Percentiles rank a stretch among this genome's conserved stretches.
Evolutionary conservation across 2,797 vertebrate genomes (phyloP).

Genomic region (Prunella strophiata): DNA sequence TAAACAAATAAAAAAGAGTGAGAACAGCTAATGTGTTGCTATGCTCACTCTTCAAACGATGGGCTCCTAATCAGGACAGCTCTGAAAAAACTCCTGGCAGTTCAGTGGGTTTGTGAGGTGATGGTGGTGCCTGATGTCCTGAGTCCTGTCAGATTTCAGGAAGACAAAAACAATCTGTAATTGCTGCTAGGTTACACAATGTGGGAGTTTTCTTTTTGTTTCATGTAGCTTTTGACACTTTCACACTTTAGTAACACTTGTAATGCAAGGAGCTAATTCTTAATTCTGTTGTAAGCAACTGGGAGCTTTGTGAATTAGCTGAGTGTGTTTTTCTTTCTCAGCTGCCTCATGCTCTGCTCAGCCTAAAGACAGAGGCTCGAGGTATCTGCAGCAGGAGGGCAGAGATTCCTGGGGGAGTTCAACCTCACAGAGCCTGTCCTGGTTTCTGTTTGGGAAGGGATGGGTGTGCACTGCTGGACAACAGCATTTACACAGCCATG

Average conservation of each 20-base stretch:
- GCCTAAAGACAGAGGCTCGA: not conserved
- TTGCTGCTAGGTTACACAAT: not conserved
- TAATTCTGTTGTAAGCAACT: not conserved
- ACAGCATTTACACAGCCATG: not conserved
- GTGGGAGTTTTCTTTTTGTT: not conserved
- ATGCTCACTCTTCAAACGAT: not conserved
- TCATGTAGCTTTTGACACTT: not conserved
- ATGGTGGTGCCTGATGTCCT: not conserved
- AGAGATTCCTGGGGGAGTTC: not conserved
- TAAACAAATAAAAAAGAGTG: conserved; percentile 5
- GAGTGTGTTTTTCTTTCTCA: not conserved
- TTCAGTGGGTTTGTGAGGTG: not conserved
- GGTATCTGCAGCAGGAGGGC: not conserved
- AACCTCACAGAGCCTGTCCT: not conserved
- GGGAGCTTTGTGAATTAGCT: not conserved
- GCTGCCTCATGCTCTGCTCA: not conserved
- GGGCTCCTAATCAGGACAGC: not conserved
- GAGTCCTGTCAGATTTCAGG: not conserved
- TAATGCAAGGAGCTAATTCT: not conserved
- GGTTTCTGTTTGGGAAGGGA: not conserved
- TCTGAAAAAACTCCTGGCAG: not conserved
- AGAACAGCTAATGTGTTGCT: not conserved
- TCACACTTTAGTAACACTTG: not conserved
- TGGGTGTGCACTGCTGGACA: not conserved
- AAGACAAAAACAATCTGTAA: not conserved